Conservation (phyloP, 2,113 vertebrate genomes). For the Pardalotus punctatus region DNA sequence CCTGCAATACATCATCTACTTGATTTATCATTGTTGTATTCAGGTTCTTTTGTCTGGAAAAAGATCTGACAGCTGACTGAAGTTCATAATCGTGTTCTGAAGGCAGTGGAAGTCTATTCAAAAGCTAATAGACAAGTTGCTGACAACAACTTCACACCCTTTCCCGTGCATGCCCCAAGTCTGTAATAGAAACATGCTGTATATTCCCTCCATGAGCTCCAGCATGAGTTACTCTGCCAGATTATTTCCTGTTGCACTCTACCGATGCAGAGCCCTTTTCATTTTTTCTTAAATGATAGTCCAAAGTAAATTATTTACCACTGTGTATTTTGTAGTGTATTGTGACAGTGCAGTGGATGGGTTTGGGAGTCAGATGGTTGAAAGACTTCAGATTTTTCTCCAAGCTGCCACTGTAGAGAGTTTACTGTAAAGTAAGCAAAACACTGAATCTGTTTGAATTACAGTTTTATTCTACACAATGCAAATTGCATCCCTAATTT, state of each 20-base stretch:
- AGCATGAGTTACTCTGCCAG: neutral
- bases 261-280: neutral
- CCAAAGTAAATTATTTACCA: neutral
- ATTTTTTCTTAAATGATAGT: neutral
- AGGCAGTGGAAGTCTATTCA: slow-evolving; percentile 22
- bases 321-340: neutral
- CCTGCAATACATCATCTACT: neutral
- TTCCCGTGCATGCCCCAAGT: neutral
- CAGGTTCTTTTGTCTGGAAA: slow-evolving; percentile 25
- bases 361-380: neutral
- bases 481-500: neutral
- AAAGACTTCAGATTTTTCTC: neutral
- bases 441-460: neutral
- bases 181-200: slow-evolving; percentile 14
- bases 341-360: neutral
- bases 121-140: slow-evolving; percentile 37
- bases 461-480: neutral
- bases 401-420: neutral
- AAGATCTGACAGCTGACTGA: slow-evolving; percentile 13
- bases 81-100: neutral
- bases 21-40: neutral
- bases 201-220: neutral
- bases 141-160: slow-evolving; percentile 49
- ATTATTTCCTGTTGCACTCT: slow-evolving; percentile 11
- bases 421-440: neutral